Conservation (phyloP, 1,140 invertebrate species). For the Thaumatotibia leucotreta region DNA sequence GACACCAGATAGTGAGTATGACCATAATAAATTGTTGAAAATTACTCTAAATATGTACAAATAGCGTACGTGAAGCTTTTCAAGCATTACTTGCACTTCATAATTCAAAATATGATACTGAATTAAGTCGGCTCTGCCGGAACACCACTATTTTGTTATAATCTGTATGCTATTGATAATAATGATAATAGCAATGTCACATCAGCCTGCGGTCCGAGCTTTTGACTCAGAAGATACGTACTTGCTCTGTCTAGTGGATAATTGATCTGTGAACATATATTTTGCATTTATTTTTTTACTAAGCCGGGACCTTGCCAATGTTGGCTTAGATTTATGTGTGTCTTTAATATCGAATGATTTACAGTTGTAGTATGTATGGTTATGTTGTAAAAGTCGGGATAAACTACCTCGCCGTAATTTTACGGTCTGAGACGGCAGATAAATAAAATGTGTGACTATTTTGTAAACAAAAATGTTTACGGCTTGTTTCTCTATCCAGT, state of each 20-base stretch:
- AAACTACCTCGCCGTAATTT: neutral
- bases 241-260: neutral
- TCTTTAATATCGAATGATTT: neutral
- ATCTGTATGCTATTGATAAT: too few relatives aligned
- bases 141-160: too few relatives aligned
- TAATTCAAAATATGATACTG: too few relatives aligned
- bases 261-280: neutral
- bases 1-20: too few relatives aligned
- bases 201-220: too few relatives aligned
- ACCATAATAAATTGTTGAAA: too few relatives aligned
- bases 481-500: neutral
- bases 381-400: neutral
- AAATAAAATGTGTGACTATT: neutral
- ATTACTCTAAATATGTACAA: too few relatives aligned
- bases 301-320: neutral
- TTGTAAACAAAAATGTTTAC: neutral
- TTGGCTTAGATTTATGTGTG: neutral
- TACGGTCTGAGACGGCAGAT: neutral
- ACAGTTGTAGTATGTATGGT: neutral
- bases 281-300: conserved; percentile 5
- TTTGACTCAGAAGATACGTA: too few relatives aligned
- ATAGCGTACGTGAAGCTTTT: too few relatives aligned
- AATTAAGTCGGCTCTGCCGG: too few relatives aligned
- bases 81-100: too few relatives aligned
- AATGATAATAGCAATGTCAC: too few relatives aligned